Conservation (phyloP, 2,888 invertebrate genomes). For the Lymantria monacha region DNA sequence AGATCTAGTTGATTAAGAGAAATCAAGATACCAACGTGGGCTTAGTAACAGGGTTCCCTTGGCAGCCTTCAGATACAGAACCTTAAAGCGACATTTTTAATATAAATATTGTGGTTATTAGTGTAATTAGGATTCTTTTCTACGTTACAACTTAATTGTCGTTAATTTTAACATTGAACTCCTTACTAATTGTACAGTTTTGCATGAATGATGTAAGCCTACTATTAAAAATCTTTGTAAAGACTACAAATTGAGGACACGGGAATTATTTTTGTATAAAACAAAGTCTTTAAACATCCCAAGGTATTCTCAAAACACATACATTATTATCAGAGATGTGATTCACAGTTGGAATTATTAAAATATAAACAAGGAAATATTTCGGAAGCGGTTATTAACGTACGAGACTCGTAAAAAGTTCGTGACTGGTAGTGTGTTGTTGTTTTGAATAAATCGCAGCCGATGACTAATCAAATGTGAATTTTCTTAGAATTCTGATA, state of each 20-base stretch:
- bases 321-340: conserved; percentile 9
- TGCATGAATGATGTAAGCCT: conserved; percentile 3
- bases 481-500: not conserved
- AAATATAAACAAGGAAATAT: conserved; percentile 39
- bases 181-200: conserved; percentile 9
- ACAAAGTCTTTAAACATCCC: conserved; percentile 7
- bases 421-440: conserved; percentile 18
- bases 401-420: conserved; percentile 21
- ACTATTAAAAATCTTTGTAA: not conserved
- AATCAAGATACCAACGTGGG: no score
- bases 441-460: conserved; percentile 2
- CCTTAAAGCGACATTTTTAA: no score
- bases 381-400: conserved; percentile 46
- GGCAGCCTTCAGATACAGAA: no score
- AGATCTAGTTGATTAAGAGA: no score
- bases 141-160: conserved; percentile 15
- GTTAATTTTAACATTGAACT: conserved; percentile 16
- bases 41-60: no score
- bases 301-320: conserved; percentile 18
- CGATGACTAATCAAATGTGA: not conserved
- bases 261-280: conserved; percentile 3
- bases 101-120: no score
- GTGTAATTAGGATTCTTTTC: conserved; percentile 9
- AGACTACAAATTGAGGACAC: conserved; percentile 1
- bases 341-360: conserved; percentile 22